These are phyloP conservation scores for Rotaria sp. DNA, from an alignment of 2,888 invertebrate genomes.

Conservation along the genomic window DNA sequence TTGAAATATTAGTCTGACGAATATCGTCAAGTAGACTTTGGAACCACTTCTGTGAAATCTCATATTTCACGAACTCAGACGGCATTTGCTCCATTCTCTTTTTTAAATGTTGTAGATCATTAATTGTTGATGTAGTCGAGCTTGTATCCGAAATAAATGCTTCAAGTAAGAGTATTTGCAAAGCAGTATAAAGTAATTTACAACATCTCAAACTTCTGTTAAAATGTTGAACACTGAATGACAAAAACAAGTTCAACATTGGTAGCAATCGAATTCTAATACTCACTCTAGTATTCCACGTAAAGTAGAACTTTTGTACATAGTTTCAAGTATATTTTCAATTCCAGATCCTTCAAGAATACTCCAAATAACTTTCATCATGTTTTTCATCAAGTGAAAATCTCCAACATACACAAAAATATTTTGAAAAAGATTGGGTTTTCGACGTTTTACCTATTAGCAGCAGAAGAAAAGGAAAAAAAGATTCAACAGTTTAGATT, in stretches of 20 bases:
- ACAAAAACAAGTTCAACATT: too few species aligned
- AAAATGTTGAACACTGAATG: neutral
- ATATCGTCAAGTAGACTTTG: neutral
- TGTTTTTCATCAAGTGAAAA: neutral
- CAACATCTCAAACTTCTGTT: neutral
- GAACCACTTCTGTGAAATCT: neutral
- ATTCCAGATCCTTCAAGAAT: neutral
- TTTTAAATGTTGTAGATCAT: neutral
- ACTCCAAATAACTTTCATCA: neutral
- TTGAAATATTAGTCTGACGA: neutral
- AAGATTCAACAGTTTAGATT: neutral
- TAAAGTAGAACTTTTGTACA: neutral
- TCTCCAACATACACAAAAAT: neutral
- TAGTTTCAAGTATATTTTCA: neutral
- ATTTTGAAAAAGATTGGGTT: neutral
- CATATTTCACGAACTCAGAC: neutral
- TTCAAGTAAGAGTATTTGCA: neutral
- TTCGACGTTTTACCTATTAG: neutral
- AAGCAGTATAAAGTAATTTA: neutral
- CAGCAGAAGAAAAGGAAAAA: neutral
- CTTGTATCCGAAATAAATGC: neutral
- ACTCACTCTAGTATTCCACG: neutral
- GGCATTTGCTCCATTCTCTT: neutral
- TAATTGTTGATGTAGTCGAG: neutral
- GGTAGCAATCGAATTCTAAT: too few species aligned